These are phyloP conservation scores for Onthophagus taurus DNA, from an alignment of 1,140 invertebrate genomes.

Conservation along the genomic window DNA sequence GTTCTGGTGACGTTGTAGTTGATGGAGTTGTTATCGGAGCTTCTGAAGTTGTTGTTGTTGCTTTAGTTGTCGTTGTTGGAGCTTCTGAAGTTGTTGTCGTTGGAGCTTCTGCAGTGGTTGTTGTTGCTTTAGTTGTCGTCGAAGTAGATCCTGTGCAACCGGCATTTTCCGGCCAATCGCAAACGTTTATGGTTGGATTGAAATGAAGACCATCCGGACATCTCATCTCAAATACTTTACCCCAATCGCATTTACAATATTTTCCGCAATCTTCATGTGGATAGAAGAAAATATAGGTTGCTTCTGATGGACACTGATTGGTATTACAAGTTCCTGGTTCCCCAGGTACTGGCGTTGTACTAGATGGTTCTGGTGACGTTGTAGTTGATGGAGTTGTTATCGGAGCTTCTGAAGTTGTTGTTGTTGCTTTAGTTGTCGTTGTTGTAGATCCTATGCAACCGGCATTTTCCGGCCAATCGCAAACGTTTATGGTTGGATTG, in stretches of 20 bases:
- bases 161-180: conserved; percentile 33
- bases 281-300: neutral
- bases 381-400: neutral
- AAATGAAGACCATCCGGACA: conserved; percentile 36
- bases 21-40: no score
- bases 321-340: neutral
- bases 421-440: neutral
- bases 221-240: conserved; percentile 17
- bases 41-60: no score
- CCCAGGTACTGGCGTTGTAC: neutral
- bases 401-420: neutral
- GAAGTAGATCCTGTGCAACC: conserved; percentile 18
- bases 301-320: neutral
- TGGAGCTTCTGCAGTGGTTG: neutral
- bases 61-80: no score
- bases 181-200: conserved; percentile 30
- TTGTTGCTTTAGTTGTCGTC: neutral
- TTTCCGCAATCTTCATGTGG: conserved; percentile 1
- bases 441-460: no score
- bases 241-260: conserved; percentile 4
- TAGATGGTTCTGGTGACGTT: neutral
- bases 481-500: conserved; percentile 21
- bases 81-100: neutral
- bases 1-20: no score
- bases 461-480: conserved; percentile 33